Evolutionary conservation across 2,113 vertebrate genomes (phyloP).

Genomic region (Martes martes): DNA sequence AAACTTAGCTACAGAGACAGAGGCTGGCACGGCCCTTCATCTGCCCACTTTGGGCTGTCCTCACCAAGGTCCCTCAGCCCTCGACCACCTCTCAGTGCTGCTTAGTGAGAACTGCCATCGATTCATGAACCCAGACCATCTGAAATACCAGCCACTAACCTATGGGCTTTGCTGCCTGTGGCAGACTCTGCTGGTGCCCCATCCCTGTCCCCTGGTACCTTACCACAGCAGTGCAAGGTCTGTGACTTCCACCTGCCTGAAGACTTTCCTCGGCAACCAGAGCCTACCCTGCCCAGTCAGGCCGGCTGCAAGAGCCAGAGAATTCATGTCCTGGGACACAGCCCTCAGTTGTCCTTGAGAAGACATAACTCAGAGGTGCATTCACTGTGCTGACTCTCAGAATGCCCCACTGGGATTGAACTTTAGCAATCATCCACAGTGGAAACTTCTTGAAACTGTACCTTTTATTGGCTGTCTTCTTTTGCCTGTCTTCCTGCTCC

Average conservation of each 20-base stretch:
- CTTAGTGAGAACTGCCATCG: neutral
- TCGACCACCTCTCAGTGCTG: neutral
- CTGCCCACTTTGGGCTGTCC: neutral
- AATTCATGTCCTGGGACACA: neutral
- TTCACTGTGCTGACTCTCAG: neutral
- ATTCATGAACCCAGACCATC: neutral
- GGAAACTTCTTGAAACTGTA: neutral
- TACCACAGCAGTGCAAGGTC: too few relatives aligned
- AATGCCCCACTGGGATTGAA: neutral
- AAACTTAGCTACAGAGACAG: neutral
- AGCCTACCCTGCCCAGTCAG: too few relatives aligned
- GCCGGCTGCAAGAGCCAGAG: neutral
- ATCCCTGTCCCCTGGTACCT: too few relatives aligned
- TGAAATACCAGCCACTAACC: neutral
- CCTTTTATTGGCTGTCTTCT: neutral
- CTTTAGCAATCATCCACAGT: neutral
- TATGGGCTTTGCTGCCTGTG: neutral
- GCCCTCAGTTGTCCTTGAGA: neutral
- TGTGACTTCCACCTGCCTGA: too few relatives aligned
- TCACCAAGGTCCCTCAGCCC: neutral
- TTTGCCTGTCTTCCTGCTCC: neutral
- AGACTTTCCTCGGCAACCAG: too few relatives aligned
- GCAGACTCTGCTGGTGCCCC: too few relatives aligned
- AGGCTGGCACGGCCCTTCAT: neutral
- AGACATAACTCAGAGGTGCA: neutral